A percentile compares a stretch with the other conserved stretches of the same genome.
Conservation (phyloP, 2,888 invertebrate genomes). For the Platynereis dumerilii region DNA sequence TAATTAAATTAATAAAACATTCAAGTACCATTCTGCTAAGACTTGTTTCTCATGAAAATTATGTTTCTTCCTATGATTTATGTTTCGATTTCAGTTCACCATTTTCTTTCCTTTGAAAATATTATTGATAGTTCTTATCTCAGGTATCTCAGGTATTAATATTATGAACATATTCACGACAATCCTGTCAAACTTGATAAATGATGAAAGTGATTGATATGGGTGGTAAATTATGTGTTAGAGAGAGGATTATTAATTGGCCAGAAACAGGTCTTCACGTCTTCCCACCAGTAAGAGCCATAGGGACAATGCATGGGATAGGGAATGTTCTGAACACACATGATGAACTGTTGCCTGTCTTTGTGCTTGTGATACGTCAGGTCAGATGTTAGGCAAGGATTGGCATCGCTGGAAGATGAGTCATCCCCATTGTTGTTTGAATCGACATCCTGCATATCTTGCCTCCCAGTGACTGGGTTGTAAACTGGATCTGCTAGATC, state of each 20-base stretch:
- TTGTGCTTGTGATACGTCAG: slow-evolving; percentile 17
- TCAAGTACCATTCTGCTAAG: too few species aligned
- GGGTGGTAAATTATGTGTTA: too few species aligned
- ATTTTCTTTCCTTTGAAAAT: too few species aligned
- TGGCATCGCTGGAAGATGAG: background rate
- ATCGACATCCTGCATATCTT: background rate
- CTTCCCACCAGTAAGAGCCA: slow-evolving; percentile 5
- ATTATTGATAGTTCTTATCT: too few species aligned
- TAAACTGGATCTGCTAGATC: background rate
- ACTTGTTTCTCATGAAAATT: too few species aligned
- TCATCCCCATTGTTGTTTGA: background rate
- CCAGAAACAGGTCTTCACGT: slow-evolving; percentile 18
- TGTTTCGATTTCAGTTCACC: too few species aligned
- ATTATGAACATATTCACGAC: too few species aligned
- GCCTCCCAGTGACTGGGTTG: background rate
- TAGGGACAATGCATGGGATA: slow-evolving; percentile 29
- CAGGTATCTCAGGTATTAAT: too few species aligned
- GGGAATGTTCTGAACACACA: slow-evolving; percentile 21
- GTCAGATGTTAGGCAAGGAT: background rate
- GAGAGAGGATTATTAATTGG: background rate
- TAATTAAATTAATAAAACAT: too few species aligned
- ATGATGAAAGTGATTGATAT: too few species aligned
- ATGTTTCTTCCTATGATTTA: too few species aligned
- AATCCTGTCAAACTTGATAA: too few species aligned
- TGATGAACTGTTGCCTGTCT: slow-evolving; percentile 11